Percentiles rank a stretch among this genome's conserved stretches.
Evolutionary conservation across 2,888 invertebrate species (phyloP).

Genomic region (Philonicus albiceps): DNA sequence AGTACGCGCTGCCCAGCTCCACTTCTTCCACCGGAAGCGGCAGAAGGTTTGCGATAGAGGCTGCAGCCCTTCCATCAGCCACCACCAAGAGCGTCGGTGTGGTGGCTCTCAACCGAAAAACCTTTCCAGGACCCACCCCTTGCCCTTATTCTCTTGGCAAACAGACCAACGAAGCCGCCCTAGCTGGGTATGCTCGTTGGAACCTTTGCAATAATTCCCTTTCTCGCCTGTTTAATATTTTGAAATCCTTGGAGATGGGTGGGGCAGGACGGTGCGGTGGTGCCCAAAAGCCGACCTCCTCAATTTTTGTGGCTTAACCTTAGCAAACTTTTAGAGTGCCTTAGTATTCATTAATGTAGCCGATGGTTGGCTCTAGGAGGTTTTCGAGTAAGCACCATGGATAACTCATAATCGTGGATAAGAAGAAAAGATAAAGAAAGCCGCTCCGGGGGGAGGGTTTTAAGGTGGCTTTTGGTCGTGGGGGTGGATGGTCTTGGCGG

Average conservation of each 20-base stretch:
- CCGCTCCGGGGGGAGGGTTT: neutral
- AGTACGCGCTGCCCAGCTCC: neutral
- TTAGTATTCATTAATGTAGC: constrained; percentile 41
- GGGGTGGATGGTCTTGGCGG: neutral
- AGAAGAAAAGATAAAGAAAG: constrained; percentile 25
- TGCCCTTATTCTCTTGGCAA: neutral
- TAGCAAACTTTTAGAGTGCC: constrained; percentile 35
- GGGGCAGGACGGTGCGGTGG: neutral
- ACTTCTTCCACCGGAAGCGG: neutral
- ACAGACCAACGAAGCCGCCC: neutral
- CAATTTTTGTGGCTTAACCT: constrained; percentile 25
- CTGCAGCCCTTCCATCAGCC: neutral
- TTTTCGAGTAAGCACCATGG: constrained; percentile 2
- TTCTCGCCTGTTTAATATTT: constrained; percentile 18
- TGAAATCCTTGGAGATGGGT: neutral
- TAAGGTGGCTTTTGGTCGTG: neutral
- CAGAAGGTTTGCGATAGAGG: neutral
- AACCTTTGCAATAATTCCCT: neutral
- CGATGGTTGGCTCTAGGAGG: constrained; percentile 18
- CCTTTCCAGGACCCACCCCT: neutral
- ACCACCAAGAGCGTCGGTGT: neutral
- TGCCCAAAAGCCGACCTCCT: neutral
- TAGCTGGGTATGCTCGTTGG: neutral
- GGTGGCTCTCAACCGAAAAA: neutral
- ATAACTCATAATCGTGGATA: constrained; percentile 30